Evolutionary conservation across 2,797 vertebrate genomes (phyloP).

Genomic region (Sparus aurata): DNA sequence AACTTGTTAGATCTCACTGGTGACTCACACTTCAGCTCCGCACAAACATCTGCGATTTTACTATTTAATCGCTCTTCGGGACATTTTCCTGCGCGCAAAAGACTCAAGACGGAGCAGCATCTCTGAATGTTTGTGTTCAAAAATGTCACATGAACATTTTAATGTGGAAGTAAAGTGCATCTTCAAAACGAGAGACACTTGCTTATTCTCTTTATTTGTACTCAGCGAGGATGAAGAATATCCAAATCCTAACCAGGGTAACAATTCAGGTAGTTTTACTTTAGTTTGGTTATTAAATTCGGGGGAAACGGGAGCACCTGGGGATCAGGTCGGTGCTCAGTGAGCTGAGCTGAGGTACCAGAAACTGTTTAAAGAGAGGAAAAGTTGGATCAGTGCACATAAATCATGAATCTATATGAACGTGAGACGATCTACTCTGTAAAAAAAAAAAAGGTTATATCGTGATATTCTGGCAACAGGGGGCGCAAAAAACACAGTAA

Average conservation of each 20-base stretch:
- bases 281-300: neutral
- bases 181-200: neutral
- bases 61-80: neutral
- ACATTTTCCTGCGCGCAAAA: neutral
- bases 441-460: too few species aligned
- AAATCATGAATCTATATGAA: neutral
- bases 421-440: neutral
- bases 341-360: too few species aligned
- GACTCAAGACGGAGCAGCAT: neutral
- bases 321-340: too few species aligned
- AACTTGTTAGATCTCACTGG: neutral
- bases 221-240: too few species aligned
- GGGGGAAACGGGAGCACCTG: too few species aligned
- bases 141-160: neutral
- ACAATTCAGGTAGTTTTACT: neutral
- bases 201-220: neutral
- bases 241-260: neutral
- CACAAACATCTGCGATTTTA: neutral
- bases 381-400: neutral
- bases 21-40: neutral
- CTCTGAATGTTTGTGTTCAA: slow-evolving; percentile 20
- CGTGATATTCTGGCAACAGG: too few species aligned
- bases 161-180: slow-evolving; percentile 33
- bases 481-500: too few species aligned
- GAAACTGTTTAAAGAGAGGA: neutral